A percentile compares a stretch with the other conserved stretches of the same genome.
Evolutionary conservation across 2,797 vertebrate genomes (phyloP).

Genomic region (Molothrus aeneus): DNA sequence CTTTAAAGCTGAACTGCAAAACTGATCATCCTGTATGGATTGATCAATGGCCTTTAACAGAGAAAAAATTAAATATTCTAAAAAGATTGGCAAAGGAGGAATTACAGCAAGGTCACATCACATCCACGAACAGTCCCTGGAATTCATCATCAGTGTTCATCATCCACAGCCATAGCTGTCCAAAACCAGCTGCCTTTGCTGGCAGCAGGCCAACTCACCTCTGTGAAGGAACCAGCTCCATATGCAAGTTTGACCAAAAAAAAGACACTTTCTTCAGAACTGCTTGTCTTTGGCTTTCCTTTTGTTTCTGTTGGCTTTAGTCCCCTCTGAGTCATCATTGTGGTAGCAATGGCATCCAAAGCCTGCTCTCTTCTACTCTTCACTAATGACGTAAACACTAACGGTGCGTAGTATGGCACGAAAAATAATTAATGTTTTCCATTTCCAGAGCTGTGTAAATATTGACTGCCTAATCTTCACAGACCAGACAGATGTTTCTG

Average conservation of each 20-base stretch:
- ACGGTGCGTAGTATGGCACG: neutral
- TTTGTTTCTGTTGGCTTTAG: constrained; percentile 5
- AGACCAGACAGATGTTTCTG: neutral
- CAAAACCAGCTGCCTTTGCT: neutral
- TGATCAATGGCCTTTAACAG: neutral
- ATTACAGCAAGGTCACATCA: neutral
- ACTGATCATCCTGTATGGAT: neutral
- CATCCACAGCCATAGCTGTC: neutral
- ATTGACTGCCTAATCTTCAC: neutral
- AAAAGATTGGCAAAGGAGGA: neutral
- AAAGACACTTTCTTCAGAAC: neutral
- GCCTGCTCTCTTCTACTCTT: neutral
- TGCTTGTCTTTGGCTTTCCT: neutral
- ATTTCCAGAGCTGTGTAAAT: neutral
- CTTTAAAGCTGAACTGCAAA: neutral
- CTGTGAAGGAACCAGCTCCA: neutral
- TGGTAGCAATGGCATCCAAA: neutral
- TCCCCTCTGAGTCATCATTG: neutral
- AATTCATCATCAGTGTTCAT: neutral
- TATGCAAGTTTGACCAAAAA: neutral
- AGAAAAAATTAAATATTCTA: neutral
- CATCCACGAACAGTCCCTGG: neutral
- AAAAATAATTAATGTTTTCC: neutral
- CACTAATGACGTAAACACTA: neutral
- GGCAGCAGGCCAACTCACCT: neutral